These are phyloP conservation scores for Apomyelois bistriatella DNA, from an alignment of 2,888 invertebrate genomes.

Conservation along the genomic window DNA sequence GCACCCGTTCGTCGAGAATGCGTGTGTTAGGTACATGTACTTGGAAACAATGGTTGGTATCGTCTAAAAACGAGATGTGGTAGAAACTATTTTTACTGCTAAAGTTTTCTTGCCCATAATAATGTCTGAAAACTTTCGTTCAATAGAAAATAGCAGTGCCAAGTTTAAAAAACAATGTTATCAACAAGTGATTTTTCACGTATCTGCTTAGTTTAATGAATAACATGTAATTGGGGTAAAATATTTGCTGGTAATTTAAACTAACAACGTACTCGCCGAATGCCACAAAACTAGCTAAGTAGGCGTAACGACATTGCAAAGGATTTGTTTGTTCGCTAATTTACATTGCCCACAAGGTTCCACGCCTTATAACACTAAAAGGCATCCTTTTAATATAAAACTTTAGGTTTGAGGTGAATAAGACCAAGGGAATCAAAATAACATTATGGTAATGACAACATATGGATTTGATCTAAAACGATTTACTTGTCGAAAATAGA, in stretches of 20 bases:
- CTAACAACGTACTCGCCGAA: conserved; percentile 13
- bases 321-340: conserved; percentile 9
- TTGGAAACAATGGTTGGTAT: conserved; percentile 34
- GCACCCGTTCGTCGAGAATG: conserved; percentile 29
- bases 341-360: conserved; percentile 14
- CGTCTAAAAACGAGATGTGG: conserved; percentile 29
- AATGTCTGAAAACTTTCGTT: too few relatives aligned
- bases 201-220: too few relatives aligned
- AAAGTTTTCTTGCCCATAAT: conserved; percentile 16
- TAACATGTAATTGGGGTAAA: background rate
- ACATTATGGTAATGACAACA: conserved; percentile 35
- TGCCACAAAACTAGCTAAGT: conserved; percentile 22
- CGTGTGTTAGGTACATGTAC: conserved; percentile 33
- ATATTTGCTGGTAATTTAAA: background rate
- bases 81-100: conserved; percentile 36
- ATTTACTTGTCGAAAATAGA: conserved; percentile 1
- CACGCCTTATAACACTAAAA: background rate
- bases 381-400: background rate
- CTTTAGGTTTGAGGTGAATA: background rate
- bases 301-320: conserved; percentile 24
- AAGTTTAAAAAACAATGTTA: too few relatives aligned
- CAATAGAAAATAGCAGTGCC: too few relatives aligned
- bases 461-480: conserved; percentile 14
- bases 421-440: conserved; percentile 34
- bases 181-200: too few relatives aligned